Evolutionary conservation across 1,140 invertebrate species (phyloP).

Genomic region (Trichomalopsis sarcophagae): DNA sequence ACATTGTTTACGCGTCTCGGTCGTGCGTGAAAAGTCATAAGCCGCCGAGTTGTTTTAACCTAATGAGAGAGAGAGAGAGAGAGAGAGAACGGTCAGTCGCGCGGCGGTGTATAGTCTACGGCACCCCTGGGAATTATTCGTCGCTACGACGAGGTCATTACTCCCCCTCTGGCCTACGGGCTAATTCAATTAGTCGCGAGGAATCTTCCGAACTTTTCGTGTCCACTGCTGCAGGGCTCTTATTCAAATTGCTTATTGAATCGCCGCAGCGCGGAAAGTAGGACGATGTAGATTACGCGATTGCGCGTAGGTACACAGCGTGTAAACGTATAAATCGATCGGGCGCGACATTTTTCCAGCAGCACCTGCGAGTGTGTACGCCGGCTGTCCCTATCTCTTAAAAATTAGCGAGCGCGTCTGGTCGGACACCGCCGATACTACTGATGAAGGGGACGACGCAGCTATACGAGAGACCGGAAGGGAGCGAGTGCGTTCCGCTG

Average conservation of each 20-base stretch:
- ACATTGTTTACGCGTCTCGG: neutral
- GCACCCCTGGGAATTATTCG: slow-evolving; percentile 67
- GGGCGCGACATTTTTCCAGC: slow-evolving; percentile 31
- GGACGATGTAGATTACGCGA: neutral
- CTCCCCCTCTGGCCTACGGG: slow-evolving; percentile 54
- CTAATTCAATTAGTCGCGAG: slow-evolving; percentile 70
- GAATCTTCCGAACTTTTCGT: neutral
- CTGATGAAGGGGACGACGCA: neutral
- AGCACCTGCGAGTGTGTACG: slow-evolving; percentile 40
- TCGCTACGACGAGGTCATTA: slow-evolving; percentile 68
- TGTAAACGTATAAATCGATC: neutral
- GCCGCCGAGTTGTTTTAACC: slow-evolving; percentile 66
- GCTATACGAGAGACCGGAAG: too few relatives aligned
- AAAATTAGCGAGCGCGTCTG: slow-evolving; percentile 9
- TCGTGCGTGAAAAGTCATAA: slow-evolving; percentile 30
- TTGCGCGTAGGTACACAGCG: neutral
- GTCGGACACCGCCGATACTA: neutral
- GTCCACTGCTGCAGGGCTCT: neutral
- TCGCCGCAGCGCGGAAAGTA: neutral
- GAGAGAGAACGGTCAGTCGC: neutral
- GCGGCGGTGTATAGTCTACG: slow-evolving; percentile 58
- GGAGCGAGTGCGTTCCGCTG: too few relatives aligned
- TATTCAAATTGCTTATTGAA: neutral
- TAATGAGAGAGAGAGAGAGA: slow-evolving; percentile 68
- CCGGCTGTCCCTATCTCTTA: neutral